phyloP scores from a whole-genome alignment of 2,888 invertebrate species.

The Lepidochrysops patricia region DNA sequence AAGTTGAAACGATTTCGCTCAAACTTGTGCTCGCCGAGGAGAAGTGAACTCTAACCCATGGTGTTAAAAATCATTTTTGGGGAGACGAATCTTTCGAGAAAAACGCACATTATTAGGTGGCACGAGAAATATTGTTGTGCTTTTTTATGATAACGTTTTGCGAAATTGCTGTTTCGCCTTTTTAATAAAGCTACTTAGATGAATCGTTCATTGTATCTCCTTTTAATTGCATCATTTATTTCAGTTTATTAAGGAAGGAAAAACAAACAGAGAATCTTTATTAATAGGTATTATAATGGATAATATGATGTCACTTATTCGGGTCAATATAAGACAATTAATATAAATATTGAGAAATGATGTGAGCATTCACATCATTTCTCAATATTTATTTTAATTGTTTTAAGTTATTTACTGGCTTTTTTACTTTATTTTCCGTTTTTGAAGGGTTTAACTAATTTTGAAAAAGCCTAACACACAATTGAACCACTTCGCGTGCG shows the following conservation, averaged over 20 bases:
- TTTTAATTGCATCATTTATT: slow-evolving; percentile 8
- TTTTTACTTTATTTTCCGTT: too few species aligned
- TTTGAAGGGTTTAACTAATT: too few species aligned
- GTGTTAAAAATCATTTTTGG: slow-evolving; percentile 32
- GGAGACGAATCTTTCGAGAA: not conserved
- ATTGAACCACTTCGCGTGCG: not conserved
- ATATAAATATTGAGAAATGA: not conserved
- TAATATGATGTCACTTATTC: too few species aligned
- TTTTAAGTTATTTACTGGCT: too few species aligned
- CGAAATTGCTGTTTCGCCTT: slow-evolving; percentile 13
- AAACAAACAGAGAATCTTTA: too few species aligned
- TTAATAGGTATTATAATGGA: too few species aligned
- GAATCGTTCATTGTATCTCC: not conserved
- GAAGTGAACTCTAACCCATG: slow-evolving; percentile 35
- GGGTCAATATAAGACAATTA: too few species aligned
- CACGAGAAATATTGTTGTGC: slow-evolving; percentile 11
- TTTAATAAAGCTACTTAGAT: slow-evolving; percentile 13
- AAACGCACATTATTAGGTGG: slow-evolving; percentile 13
- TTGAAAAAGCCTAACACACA: not conserved
- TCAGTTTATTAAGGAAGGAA: not conserved
- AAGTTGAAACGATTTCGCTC: slow-evolving; percentile 49
- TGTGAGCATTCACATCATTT: too few species aligned
- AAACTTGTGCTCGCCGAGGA: slow-evolving; percentile 22
- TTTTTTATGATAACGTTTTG: slow-evolving; percentile 14
- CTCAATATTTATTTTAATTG: not conserved